Percentiles rank a stretch among this genome's conserved stretches.
phyloP scores from a whole-genome alignment of 2,888 invertebrate species.

The Mesorhabditis sp. region DNA sequence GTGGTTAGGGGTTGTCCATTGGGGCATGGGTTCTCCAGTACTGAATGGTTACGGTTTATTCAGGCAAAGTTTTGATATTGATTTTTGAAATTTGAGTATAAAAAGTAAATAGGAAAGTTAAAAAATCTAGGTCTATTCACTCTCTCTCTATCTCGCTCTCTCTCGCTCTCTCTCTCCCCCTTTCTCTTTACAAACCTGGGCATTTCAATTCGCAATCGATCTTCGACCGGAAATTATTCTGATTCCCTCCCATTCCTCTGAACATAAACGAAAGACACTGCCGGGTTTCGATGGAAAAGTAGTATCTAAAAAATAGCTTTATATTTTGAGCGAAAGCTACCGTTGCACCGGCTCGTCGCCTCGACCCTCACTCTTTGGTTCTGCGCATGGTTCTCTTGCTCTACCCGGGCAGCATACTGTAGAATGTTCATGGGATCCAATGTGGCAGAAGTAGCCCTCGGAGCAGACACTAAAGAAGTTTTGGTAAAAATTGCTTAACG shows the following conservation, averaged over 20 bases:
- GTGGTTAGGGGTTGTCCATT: conserved; percentile 44
- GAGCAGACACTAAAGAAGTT: neutral
- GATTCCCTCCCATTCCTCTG: neutral
- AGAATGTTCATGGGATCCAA: neutral
- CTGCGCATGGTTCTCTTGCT: neutral
- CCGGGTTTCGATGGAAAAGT: neutral
- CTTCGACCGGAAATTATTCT: neutral
- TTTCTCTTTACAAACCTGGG: neutral
- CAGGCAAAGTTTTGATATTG: no score
- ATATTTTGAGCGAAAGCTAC: neutral
- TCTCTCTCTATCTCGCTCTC: no score
- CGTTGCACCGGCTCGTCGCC: neutral
- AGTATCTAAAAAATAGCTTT: neutral
- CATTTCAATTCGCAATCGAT: neutral
- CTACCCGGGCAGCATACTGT: conserved; percentile 3
- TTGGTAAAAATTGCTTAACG: neutral
- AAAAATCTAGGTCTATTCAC: no score
- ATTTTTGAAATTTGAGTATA: no score
- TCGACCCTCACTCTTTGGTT: neutral
- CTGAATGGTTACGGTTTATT: neutral
- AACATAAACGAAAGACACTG: neutral
- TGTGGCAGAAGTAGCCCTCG: neutral
- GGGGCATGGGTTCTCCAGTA: conserved; percentile 43
- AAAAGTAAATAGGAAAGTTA: no score
- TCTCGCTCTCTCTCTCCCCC: no score